Conservation (phyloP, 2,888 invertebrate species). For the Ochlodes sylvanus region DNA sequence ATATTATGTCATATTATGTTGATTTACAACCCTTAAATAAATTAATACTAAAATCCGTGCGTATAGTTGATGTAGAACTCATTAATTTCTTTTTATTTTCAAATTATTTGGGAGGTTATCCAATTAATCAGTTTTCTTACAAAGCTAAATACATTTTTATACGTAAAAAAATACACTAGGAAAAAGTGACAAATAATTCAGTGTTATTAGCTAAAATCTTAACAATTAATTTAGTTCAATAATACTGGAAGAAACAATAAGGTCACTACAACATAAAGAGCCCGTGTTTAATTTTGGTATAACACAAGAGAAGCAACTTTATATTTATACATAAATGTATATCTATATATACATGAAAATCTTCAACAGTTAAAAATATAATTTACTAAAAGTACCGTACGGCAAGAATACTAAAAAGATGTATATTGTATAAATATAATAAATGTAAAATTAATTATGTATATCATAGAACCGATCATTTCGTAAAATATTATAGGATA, state of each 20-base stretch:
- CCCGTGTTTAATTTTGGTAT: slow-evolving; percentile 1
- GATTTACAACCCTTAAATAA: too few species aligned
- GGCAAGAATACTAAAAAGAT: neutral
- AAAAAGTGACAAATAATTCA: too few species aligned
- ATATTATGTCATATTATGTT: too few species aligned
- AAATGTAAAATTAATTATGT: neutral
- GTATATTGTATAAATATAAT: neutral
- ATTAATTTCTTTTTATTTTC: too few species aligned
- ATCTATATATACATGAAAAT: neutral
- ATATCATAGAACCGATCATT: neutral
- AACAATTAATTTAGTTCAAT: neutral
- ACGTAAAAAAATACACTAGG: too few species aligned
- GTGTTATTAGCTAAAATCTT: neutral
- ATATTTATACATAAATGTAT: neutral
- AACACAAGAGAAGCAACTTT: too few species aligned
- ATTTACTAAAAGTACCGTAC: neutral
- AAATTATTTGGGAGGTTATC: too few species aligned
- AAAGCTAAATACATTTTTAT: too few species aligned
- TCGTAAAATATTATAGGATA: neutral
- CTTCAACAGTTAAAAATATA: neutral
- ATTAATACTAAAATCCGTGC: too few species aligned
- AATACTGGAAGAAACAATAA: slow-evolving; percentile 4
- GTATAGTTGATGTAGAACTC: too few species aligned
- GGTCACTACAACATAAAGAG: neutral
- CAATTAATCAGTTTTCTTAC: too few species aligned